These are phyloP conservation scores for Catharus bicknelli DNA, from an alignment of 2,113 vertebrate genomes.

Conservation along the genomic window DNA sequence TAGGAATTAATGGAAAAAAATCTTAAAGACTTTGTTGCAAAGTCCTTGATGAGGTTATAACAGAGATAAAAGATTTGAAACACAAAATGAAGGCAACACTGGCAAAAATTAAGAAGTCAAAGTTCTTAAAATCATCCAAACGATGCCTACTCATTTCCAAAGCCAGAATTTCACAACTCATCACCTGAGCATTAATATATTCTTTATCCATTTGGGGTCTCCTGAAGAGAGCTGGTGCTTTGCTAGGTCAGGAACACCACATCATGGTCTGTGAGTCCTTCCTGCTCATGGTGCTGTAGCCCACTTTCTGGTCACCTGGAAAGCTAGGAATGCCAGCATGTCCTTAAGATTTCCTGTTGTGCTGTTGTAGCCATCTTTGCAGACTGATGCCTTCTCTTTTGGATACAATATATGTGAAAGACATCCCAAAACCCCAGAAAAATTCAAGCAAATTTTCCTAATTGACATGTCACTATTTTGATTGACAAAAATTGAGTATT, in stretches of 20 bases:
- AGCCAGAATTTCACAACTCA: background rate
- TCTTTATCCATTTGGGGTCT: slow-evolving; percentile 75
- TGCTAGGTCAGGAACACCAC: slow-evolving; percentile 73
- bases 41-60: background rate
- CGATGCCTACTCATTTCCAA: background rate
- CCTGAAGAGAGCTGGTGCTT: slow-evolving; percentile 72
- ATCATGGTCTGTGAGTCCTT: slow-evolving; percentile 75
- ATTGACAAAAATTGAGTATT: background rate
- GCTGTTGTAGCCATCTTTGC: background rate
- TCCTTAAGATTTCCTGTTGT: slow-evolving; percentile 57
- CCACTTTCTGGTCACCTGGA: slow-evolving; percentile 72
- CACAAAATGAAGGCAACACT: background rate
- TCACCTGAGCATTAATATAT: slow-evolving; percentile 77
- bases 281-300: slow-evolving; percentile 58
- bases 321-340: slow-evolving; percentile 76
- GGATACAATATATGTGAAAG: slow-evolving; percentile 35
- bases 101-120: background rate
- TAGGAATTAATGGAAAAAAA: background rate
- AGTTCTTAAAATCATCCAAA: background rate
- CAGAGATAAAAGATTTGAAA: background rate
- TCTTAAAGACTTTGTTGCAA: background rate
- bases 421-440: slow-evolving; percentile 26
- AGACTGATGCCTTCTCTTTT: slow-evolving; percentile 4
- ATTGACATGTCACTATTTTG: background rate
- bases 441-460: background rate